phyloP scores from a whole-genome alignment of 2,888 invertebrate species.

The Patella ulyssiponensis region DNA sequence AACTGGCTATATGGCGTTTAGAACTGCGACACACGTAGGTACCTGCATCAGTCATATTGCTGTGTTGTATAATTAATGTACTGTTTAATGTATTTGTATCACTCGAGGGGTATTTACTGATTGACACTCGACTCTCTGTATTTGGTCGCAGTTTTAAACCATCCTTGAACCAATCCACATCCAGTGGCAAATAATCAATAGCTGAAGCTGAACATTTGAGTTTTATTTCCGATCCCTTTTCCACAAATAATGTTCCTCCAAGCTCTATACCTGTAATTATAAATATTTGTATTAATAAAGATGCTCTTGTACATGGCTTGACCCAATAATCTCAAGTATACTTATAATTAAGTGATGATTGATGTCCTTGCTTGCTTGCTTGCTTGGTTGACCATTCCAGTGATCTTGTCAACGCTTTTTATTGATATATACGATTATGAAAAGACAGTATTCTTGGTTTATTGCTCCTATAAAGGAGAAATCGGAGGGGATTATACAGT shows the following conservation, averaged over 20 bases:
- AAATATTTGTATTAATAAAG: too few species aligned
- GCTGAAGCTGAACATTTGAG: constrained; percentile 7
- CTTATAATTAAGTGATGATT: too few species aligned
- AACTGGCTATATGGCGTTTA: constrained; percentile 35
- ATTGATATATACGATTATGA: too few species aligned
- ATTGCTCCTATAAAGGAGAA: too few species aligned
- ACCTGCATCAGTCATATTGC: constrained; percentile 36
- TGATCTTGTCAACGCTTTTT: too few species aligned
- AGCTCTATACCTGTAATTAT: background rate
- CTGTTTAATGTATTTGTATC: constrained; percentile 38
- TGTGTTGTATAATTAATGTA: constrained; percentile 39
- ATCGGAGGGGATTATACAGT: too few species aligned
- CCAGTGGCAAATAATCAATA: constrained; percentile 30
- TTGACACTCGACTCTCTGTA: constrained; percentile 27
- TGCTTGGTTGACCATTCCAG: too few species aligned
- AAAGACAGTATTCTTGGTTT: too few species aligned
- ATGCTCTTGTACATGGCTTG: too few species aligned
- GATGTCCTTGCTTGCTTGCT: too few species aligned
- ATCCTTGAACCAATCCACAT: constrained; percentile 44
- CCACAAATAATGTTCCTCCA: background rate
- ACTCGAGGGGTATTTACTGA: constrained; percentile 36
- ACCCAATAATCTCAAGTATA: too few species aligned
- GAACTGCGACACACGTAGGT: constrained; percentile 45
- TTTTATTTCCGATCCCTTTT: constrained; percentile 3
- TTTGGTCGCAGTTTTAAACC: constrained; percentile 34